Percentiles rank a stretch among this genome's conserved stretches.
Evolutionary conservation across 2,113 vertebrate genomes (phyloP).

Genomic region (Cyanistes caeruleus): DNA sequence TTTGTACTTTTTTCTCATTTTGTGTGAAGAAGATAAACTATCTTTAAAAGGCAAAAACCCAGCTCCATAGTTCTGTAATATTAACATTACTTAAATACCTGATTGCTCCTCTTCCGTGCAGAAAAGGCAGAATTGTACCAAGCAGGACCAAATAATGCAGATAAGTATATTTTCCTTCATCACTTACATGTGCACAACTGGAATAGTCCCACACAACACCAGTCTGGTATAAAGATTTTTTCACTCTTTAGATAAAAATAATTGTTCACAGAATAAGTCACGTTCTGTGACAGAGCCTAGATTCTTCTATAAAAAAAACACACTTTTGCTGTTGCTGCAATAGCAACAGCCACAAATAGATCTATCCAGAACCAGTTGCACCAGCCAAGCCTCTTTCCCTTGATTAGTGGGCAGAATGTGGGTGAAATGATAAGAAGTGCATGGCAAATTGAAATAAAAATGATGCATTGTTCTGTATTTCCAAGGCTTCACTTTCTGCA

Average conservation of each 20-base stretch:
- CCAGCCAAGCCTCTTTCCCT: constrained; percentile 35
- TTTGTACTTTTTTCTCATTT: not conserved
- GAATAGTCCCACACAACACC: not conserved
- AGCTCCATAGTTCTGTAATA: not conserved
- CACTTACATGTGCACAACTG: not conserved
- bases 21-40: not conserved
- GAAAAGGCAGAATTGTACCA: not conserved
- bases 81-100: not conserved
- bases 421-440: constrained; percentile 37
- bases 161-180: not conserved
- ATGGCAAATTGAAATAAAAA: constrained; percentile 27
- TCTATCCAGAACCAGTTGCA: constrained; percentile 1
- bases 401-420: constrained; percentile 51
- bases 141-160: not conserved
- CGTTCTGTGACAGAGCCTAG: constrained; percentile 11
- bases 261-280: constrained; percentile 27
- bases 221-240: constrained; percentile 2
- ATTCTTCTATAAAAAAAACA: not conserved
- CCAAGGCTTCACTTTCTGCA: not conserved
- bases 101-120: not conserved
- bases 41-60: not conserved
- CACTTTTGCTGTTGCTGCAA: not conserved
- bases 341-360: constrained; percentile 38
- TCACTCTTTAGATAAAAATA: constrained; percentile 11
- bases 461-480: not conserved